These are phyloP conservation scores for Elanus axillaris DNA, from an alignment of 2,113 vertebrate species.

Conservation along the genomic window DNA sequence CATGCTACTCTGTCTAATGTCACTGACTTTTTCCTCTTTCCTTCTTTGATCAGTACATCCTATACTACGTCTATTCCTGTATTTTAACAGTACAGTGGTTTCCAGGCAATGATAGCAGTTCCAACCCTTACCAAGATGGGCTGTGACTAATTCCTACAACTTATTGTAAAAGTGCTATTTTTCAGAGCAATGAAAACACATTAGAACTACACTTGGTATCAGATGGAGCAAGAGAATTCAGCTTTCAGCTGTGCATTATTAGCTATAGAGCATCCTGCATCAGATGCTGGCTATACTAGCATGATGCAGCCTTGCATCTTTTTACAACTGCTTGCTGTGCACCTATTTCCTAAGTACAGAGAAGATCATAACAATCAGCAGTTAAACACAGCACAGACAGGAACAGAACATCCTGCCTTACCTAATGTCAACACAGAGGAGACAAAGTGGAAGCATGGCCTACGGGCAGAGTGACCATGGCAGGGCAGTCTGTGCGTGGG, in stretches of 20 bases:
- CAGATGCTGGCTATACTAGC: background rate
- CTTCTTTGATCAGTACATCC: background rate
- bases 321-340: background rate
- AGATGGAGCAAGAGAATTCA: background rate
- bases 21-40: background rate
- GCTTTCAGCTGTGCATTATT: background rate
- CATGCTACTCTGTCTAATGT: background rate
- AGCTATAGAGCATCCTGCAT: background rate
- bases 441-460: background rate
- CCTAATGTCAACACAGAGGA: background rate
- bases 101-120: background rate
- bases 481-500: background rate
- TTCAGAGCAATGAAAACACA: background rate
- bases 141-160: background rate
- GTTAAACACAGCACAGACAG: background rate
- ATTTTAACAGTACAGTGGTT: background rate
- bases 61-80: background rate
- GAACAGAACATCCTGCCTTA: constrained; percentile 22
- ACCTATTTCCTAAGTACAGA: background rate
- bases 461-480: background rate
- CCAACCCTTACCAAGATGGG: background rate
- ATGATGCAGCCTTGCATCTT: background rate
- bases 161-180: background rate
- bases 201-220: background rate
- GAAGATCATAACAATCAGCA: background rate